phyloP scores from a whole-genome alignment of 1,140 invertebrate species.

The Phenacoccus solenopsis region DNA sequence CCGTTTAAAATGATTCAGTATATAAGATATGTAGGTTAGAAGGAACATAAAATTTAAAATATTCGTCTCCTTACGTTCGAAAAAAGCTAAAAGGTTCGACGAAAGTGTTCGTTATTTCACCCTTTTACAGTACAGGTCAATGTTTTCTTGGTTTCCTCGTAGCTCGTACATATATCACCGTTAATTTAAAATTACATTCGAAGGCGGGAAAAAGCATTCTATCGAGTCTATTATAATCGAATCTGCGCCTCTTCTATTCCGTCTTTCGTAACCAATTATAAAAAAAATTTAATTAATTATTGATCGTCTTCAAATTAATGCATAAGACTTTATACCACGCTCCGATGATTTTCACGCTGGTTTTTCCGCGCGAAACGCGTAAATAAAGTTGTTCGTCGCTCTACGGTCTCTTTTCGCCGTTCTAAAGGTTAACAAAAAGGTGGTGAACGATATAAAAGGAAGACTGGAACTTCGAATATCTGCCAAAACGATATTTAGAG shows the following conservation, averaged over 20 bases:
- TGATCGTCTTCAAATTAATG: not conserved
- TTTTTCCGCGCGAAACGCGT: not conserved
- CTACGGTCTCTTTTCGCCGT: not conserved
- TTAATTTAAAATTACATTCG: not conserved
- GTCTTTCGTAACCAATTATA: not conserved
- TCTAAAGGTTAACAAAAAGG: not conserved
- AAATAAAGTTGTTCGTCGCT: not conserved
- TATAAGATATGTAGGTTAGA: not conserved
- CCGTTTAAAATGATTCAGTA: not conserved
- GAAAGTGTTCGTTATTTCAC: not conserved
- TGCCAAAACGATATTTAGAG: not conserved
- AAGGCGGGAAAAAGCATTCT: not conserved
- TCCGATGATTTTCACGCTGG: not conserved
- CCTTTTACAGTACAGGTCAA: not conserved
- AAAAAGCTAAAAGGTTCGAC: not conserved
- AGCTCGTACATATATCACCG: not conserved
- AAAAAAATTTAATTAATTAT: not conserved
- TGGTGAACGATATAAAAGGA: not conserved
- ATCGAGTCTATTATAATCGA: too few species aligned
- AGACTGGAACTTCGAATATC: not conserved
- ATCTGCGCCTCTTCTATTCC: not conserved
- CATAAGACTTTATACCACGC: not conserved
- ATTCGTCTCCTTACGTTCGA: not conserved
- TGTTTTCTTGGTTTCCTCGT: not conserved
- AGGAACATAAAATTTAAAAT: not conserved